Evolutionary conservation across 2,888 invertebrate species (phyloP).

Genomic region (Pelosia muscerda): DNA sequence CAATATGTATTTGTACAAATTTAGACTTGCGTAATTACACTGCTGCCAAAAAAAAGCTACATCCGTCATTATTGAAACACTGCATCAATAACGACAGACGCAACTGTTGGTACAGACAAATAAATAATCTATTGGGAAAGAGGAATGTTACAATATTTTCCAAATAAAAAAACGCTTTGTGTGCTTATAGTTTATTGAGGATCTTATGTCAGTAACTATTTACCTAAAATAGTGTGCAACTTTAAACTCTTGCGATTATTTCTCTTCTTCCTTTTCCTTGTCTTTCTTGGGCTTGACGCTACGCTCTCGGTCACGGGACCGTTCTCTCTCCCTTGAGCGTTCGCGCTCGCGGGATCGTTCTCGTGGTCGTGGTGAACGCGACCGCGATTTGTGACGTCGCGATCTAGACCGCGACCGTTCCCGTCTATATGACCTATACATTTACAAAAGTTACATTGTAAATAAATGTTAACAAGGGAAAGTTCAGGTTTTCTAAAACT

Average conservation of each 20-base stretch:
- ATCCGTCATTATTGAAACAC: no score
- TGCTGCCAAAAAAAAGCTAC: no score
- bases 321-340: conserved; percentile 70
- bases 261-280: conserved; percentile 92
- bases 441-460: conserved; percentile 3
- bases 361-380: conserved; percentile 88
- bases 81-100: no score
- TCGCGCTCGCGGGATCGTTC: conserved; percentile 80
- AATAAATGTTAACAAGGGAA: not conserved
- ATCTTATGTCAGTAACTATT: conserved; percentile 22
- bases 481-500: not conserved
- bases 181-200: conserved; percentile 40
- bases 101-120: no score
- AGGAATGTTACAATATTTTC: no score
- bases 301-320: conserved; percentile 76
- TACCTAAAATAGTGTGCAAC: conserved; percentile 16
- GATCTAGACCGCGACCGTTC: conserved; percentile 90
- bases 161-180: conserved; percentile 4
- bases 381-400: conserved; percentile 90
- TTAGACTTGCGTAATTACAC: no score
- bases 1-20: no score
- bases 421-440: conserved; percentile 87
- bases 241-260: conserved; percentile 70
- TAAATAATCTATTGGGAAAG: no score
- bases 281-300: conserved; percentile 86